Percentiles rank a stretch among this genome's conserved stretches.
These are phyloP conservation scores for Zaprionus camerounensis DNA, from an alignment of 1,140 invertebrate genomes.

Conservation along the genomic window DNA sequence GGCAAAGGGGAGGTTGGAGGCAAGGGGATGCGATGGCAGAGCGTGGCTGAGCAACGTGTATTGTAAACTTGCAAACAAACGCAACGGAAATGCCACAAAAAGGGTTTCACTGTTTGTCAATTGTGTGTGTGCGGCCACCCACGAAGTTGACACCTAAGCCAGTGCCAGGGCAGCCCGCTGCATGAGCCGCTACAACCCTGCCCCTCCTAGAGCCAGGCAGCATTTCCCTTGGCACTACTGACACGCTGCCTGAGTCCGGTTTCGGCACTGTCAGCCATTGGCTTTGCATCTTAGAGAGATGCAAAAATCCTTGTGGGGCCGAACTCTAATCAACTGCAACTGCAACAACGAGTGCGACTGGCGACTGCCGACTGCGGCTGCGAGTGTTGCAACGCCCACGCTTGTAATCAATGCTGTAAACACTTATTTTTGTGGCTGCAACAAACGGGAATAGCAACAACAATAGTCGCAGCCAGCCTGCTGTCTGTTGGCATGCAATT, in stretches of 20 bases:
- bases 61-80: slow-evolving; percentile 79
- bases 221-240: slow-evolving; percentile 45
- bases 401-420: slow-evolving; percentile 83
- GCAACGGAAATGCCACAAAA: slow-evolving; percentile 80
- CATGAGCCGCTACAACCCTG: background rate
- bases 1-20: slow-evolving; percentile 4
- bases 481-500: slow-evolving; percentile 46
- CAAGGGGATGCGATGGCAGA: slow-evolving; percentile 17
- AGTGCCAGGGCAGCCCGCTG: background rate
- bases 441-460: slow-evolving; percentile 23
- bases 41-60: slow-evolving; percentile 17
- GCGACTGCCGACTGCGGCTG: slow-evolving; percentile 15
- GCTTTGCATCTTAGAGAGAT: slow-evolving; percentile 59
- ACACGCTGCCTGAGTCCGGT: slow-evolving; percentile 46
- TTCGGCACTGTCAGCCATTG: slow-evolving; percentile 6
- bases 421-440: slow-evolving; percentile 79
- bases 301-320: slow-evolving; percentile 67
- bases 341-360: slow-evolving; percentile 47
- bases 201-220: background rate
- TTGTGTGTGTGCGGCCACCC: slow-evolving; percentile 75
- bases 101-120: slow-evolving; percentile 81
- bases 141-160: slow-evolving; percentile 70
- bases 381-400: slow-evolving; percentile 46
- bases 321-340: slow-evolving; percentile 70
- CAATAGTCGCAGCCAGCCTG: slow-evolving; percentile 10